Percentiles rank a stretch among this genome's conserved stretches.
Conservation (phyloP, 2,888 invertebrate species). For the Pseudolycoriella hygida region DNA sequence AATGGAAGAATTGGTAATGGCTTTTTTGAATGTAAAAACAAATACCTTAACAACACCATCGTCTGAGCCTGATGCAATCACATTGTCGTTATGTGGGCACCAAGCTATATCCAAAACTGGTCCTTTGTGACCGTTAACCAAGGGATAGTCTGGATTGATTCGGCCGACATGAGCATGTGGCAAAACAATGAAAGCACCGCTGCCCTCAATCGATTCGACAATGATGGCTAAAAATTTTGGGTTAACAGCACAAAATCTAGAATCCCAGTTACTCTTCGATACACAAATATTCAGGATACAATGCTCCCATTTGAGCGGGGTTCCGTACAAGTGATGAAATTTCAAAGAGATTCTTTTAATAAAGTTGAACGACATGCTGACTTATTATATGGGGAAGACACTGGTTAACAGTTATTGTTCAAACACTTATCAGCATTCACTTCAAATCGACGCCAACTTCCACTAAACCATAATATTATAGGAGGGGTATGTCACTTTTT, state of each 20-base stretch:
- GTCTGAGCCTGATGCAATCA: conserved; percentile 93
- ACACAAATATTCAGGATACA: conserved; percentile 96
- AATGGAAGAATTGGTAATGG: too few species aligned
- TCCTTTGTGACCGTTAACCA: conserved; percentile 93
- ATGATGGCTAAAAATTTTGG: conserved; percentile 95
- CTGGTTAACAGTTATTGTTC: too few species aligned
- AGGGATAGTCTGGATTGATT: conserved; percentile 81
- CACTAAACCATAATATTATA: too few species aligned
- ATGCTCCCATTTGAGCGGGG: conserved; percentile 82
- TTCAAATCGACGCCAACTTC: too few species aligned
- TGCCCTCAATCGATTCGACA: conserved; percentile 91
- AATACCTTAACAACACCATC: conserved; percentile 82
- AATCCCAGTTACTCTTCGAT: conserved; percentile 96
- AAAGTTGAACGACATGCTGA: conserved; percentile 96
- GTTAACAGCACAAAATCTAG: conserved; percentile 95
- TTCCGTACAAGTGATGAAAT: conserved; percentile 86
- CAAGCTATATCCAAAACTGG: conserved; percentile 93
- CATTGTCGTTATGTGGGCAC: conserved; percentile 97
- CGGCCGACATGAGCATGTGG: conserved; percentile 81
- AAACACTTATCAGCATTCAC: too few species aligned
- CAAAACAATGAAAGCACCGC: conserved; percentile 88
- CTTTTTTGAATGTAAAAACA: not conserved
- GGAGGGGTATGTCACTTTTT: too few species aligned
- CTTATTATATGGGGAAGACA: too few species aligned
- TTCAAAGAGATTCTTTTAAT: conserved; percentile 95